Base-by-base conservation (phyloP, 2,797 vertebrate species). In the Myoxocephalus aenaeus region DNA sequence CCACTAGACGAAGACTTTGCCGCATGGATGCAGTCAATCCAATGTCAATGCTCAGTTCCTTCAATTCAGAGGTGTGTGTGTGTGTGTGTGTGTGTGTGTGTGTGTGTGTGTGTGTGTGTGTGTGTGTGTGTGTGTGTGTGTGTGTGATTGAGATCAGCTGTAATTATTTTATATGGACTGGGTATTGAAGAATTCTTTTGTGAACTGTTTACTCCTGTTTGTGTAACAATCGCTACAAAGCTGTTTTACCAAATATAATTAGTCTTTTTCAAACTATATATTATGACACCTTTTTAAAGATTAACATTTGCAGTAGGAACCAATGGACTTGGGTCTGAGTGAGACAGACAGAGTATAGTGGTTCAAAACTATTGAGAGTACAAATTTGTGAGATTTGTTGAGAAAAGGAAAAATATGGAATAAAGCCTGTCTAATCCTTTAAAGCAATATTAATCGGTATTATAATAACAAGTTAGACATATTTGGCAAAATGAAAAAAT, bases 21-120 rank as follows among this genome's bases (percentile, higher is more conserved):
- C 93, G 96, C 50, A 96, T 95, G 95, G 89, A 94, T 0, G 96
- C 97, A 5, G 15, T 97, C 20, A 90, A 88, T 59, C 96, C 95
- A 0, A 57, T 59, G n/a, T 77, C 56, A 8, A 13, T 34, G 34
- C 9, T 51, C 40, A 79, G 7, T n/a, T n/a, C 25, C 77, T 82
- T 34, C 17, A 65, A 9, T 48, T 72, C 63, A 57, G 89, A 93
- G 89, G 93, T 93, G 38, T 29, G 89, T 77, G 50, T 48, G 61
- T 53, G 15, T 38, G 40, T 46, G 50, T 62, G 48, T 50, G 48
- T 50, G 48, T 50, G 48, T 50, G 48, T 50, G 22, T 53, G 22
- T n/a, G 50, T n/a, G 92, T 92, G 38, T 40, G 89, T 75, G 44
- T 42, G 56, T 54, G 20, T 64, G 34, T 61, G 58, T 71, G 7